A percentile compares a stretch with the other conserved stretches of the same genome.
Conservation (phyloP, 2,797 vertebrate species). For the Sebastes iracundus region DNA sequence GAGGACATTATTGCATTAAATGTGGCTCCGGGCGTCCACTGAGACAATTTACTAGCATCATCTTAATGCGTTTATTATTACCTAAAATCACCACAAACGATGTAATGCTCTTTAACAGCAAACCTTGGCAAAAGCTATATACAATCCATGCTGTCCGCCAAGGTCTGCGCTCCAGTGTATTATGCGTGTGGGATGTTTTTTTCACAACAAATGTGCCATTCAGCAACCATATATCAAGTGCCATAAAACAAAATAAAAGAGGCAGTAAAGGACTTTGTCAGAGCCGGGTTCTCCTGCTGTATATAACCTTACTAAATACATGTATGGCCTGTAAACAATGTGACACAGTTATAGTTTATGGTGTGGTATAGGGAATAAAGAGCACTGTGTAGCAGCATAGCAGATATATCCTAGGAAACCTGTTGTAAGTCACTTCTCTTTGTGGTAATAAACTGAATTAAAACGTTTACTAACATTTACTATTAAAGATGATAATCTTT, state of each 20-base stretch:
- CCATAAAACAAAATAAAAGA: constrained; percentile 62
- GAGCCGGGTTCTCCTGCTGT: constrained; percentile 41
- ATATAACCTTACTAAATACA: constrained; percentile 38
- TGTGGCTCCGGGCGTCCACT: constrained; percentile 35
- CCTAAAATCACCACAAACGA: constrained; percentile 25
- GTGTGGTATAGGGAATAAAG: constrained; percentile 51
- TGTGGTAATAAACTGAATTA: constrained; percentile 51
- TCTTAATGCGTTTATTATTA: constrained; percentile 59
- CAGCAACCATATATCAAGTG: constrained; percentile 59
- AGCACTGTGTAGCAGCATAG: constrained; percentile 63
- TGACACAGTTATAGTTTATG: constrained; percentile 52
- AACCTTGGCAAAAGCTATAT: constrained; percentile 32
- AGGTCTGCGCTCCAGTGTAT: constrained; percentile 26
- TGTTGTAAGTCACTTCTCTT: constrained; percentile 50
- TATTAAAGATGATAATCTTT: background rate
- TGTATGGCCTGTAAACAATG: constrained; percentile 33
- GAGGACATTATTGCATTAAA: constrained; percentile 35
- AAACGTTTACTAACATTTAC: constrained; percentile 32
- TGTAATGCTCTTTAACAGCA: constrained; percentile 37
- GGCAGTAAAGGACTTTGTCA: constrained; percentile 43
- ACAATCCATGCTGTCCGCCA: constrained; percentile 5
- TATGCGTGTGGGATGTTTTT: constrained; percentile 15
- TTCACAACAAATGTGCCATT: constrained; percentile 55
- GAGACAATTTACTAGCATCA: constrained; percentile 31
- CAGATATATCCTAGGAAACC: constrained; percentile 42